Conservation (phyloP, 2,797 vertebrate genomes). For the Carcharodon carcharias region DNA sequence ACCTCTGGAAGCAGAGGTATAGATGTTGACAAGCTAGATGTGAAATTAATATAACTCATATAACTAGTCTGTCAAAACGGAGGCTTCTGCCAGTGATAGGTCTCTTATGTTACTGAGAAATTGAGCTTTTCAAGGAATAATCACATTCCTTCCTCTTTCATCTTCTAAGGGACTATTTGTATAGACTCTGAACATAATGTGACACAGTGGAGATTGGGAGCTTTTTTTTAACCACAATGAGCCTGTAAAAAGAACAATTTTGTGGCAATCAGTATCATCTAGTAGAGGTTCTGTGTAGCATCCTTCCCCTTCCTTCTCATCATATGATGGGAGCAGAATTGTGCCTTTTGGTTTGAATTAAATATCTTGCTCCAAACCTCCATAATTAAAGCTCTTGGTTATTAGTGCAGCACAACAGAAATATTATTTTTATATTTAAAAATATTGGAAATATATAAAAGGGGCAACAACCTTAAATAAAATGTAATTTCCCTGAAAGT, state of each 20-base stretch:
- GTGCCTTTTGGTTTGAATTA: background rate
- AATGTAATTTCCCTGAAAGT: background rate
- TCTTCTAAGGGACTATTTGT: background rate
- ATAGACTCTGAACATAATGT: background rate
- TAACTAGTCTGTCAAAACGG: conserved; percentile 1
- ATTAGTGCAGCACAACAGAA: background rate
- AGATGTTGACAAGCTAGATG: background rate
- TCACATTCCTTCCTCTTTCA: background rate
- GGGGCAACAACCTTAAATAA: background rate
- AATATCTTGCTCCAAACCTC: background rate
- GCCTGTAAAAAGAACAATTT: background rate
- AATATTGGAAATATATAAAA: background rate
- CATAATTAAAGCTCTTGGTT: background rate
- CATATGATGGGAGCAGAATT: background rate
- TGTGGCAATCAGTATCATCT: background rate
- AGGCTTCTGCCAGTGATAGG: background rate
- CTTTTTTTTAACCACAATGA: too few species aligned
- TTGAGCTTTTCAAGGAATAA: background rate
- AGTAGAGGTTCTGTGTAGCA: background rate
- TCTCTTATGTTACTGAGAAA: background rate
- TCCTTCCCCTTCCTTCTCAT: background rate
- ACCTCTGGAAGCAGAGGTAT: background rate
- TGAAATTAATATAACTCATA: conserved; percentile 11
- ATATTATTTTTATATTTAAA: background rate
- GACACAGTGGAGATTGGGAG: background rate